Base-by-base conservation (phyloP, 2,888 invertebrate genomes). In the Caenorhabditis wallacei region DNA sequence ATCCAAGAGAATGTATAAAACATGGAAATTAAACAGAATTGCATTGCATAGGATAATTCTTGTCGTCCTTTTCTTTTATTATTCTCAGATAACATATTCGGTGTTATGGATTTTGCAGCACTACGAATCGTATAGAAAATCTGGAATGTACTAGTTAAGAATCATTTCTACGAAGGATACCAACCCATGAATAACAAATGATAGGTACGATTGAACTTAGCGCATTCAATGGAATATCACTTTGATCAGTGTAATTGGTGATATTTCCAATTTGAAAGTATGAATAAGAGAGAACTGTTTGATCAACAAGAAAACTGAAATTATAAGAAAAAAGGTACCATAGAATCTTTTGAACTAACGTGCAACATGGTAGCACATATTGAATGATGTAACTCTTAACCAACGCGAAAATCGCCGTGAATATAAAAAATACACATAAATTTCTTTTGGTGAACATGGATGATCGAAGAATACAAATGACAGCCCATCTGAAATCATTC, bases 191-290 rank as follows among this genome's bases (percentile, higher is more conserved):
- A 18, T 86, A 86, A 56, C 82, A 79, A 3, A 80, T 57, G 37
- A 84, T 59, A 7, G 82, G 81, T 18, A 78, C 61, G n/a, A 80
- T 78, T 0, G 85, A 80, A 40, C 79, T 74, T 11, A 80, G 30
- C 2, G 85, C 83, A 30, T 87, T 87, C 53, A 87, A 61, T 10
- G 84, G 84, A n/a, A 85, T 81, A 75, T 87, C 87, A 56, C 84
- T 82, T 4, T 71, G 61, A 66, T 87, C 85, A 10, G 87, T 84
- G 59, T 81, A 84, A 37, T 87, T 87, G 26, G 75, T 71, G n/a
- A 81, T 26, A 40, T 70, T 68, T 2, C 40, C 66, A 26, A 80
- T 68, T 26, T 63, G 48, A 43, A 48, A 56, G 51, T 87, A 87
- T 0, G 82, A 78, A 37, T 85, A 87, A 10, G 87, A 87, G 16